Percentiles rank a stretch among this genome's conserved stretches.
Evolutionary conservation across 2,113 vertebrate genomes (phyloP).

Genomic region (Scatophagus argus): DNA sequence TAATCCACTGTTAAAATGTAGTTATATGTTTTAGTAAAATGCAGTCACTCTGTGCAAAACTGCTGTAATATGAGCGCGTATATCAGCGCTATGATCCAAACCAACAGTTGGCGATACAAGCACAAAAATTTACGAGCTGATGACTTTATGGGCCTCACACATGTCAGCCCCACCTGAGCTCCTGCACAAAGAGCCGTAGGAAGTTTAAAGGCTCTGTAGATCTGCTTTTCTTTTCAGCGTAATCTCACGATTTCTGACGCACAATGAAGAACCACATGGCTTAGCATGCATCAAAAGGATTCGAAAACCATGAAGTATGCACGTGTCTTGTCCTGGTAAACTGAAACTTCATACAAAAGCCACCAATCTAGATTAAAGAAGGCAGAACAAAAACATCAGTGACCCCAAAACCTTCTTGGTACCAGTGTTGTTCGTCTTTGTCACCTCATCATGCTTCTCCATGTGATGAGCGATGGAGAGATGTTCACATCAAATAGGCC

Average conservation of each 20-base stretch:
- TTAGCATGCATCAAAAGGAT: constrained; percentile 40
- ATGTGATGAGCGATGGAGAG: constrained; percentile 46
- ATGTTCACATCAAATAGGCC: constrained; percentile 41
- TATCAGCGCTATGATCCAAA: constrained; percentile 12
- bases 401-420: constrained; percentile 8
- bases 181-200: constrained; percentile 7
- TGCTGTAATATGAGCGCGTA: not conserved
- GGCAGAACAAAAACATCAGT: constrained; percentile 31
- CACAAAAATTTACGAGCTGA: constrained; percentile 43
- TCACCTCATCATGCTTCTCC: constrained; percentile 44
- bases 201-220: constrained; percentile 31
- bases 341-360: constrained; percentile 28
- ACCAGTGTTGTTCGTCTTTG: constrained; percentile 53
- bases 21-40: not conserved
- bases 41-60: not conserved
- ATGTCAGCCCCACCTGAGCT: constrained; percentile 39
- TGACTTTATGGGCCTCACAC: constrained; percentile 48
- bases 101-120: constrained; percentile 16
- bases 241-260: constrained; percentile 33
- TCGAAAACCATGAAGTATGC: constrained; percentile 25
- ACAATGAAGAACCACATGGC: constrained; percentile 13
- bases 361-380: constrained; percentile 45
- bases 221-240: constrained; percentile 47
- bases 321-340: constrained; percentile 18
- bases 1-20: no score